Base-by-base conservation (phyloP, 2,888 invertebrate genomes). In the Anaspis maculata region DNA sequence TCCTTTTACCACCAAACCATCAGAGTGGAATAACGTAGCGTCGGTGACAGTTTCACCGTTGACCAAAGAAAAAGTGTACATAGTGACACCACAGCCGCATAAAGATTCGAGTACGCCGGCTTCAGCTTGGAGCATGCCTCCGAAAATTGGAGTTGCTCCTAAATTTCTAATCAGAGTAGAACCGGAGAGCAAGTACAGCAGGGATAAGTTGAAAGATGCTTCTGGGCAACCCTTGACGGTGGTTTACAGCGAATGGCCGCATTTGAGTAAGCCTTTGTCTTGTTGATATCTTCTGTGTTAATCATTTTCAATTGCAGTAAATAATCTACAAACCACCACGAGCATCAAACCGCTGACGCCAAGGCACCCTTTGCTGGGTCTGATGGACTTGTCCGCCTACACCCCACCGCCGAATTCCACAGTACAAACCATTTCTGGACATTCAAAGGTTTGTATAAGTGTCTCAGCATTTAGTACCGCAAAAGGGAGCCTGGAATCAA, bases 51-150 rank as follows among this genome's bases (percentile, higher is more conserved):
- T 83, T 55, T 81, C 83, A 7, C 78, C 84, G n/a, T 64, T 77
- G 36, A 83, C 83, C 3, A 79, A 81, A 52, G 87, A 88, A 64
- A 83, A 82, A 56, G 75, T 87, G 0, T 86, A 86, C 48, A 83
- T 88, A 1, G 86, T 88, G 1, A 88, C 88, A 3, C 85, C 88
- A 0, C 78, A 81, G 52, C 73, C 82, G 11, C 70, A 71, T 67
- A 63, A 57, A 42, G 40, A 34, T 14, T 54, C 50, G 13, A 49
- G 48, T 23, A 54, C 52, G 12, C 56, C 50, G 9, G 50, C 54
- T 2, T 54, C 54, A 6, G 53, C 53, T 19, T 57, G 54, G 53
- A 57, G 57, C 43, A 51, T 49, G 42, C 52, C 58, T 10, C 59
- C 56, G 3, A 51, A 51, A 45, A 48, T 68, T 61, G 27, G 68